Percentiles rank a stretch among this genome's conserved stretches.
Evolutionary conservation across 2,797 vertebrate species (phyloP).

Genomic region (Tangara arthus): DNA sequence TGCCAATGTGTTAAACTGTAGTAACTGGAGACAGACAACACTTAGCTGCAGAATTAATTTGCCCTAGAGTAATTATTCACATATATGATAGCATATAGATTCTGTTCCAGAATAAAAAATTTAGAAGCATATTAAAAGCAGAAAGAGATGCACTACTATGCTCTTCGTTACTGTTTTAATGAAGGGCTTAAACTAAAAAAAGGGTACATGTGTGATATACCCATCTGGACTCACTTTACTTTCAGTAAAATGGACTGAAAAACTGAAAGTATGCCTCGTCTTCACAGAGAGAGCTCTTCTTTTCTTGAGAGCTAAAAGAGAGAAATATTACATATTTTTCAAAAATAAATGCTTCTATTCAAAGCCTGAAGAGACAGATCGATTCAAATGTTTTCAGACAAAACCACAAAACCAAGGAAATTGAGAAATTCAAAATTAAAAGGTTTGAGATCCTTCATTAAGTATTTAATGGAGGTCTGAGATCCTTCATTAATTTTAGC

Average conservation of each 20-base stretch:
- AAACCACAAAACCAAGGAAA: neutral
- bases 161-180: neutral
- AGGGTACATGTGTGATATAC: neutral
- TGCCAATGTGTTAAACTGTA: neutral
- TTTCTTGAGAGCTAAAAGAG: neutral
- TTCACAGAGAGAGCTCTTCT: neutral
- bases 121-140: neutral
- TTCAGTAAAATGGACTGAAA: neutral
- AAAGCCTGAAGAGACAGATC: neutral
- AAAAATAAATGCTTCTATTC: neutral
- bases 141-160: neutral
- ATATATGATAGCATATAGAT: neutral
- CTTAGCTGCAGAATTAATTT: neutral
- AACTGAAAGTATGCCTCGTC: neutral
- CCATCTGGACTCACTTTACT: neutral
- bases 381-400: neutral
- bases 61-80: neutral
- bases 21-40: neutral
- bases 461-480: neutral
- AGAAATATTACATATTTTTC: neutral
- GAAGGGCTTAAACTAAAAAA: neutral
- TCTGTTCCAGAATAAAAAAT: neutral
- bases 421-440: neutral
- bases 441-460: neutral
- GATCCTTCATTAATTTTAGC: neutral